These are phyloP conservation scores for Chloebia gouldiae DNA, from an alignment of 2,113 vertebrate genomes.

Conservation along the genomic window DNA sequence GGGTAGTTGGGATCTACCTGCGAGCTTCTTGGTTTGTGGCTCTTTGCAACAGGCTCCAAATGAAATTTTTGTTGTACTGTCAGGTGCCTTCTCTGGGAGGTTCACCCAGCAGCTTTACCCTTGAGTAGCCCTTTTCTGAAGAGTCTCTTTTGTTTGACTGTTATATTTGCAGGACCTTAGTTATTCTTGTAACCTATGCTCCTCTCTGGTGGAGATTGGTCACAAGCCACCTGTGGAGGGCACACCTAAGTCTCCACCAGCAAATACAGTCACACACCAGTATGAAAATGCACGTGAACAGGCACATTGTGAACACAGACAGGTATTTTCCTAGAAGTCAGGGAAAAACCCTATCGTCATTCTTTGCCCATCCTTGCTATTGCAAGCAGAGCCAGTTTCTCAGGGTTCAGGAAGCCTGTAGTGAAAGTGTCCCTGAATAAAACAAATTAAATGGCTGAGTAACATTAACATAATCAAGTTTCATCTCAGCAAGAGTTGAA, in stretches of 20 bases:
- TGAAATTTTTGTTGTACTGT: neutral
- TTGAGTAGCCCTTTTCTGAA: neutral
- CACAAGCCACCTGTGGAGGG: neutral
- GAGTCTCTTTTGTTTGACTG: neutral
- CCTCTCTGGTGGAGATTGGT: neutral
- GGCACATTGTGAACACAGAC: neutral
- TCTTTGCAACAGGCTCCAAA: accelerated
- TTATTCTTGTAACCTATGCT: neutral
- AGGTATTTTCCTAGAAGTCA: neutral
- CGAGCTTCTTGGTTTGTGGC: neutral
- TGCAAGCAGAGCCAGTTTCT: neutral
- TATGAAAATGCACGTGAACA: neutral
- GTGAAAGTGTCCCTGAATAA: neutral
- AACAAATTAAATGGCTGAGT: slow-evolving; percentile 43
- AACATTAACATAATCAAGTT: slow-evolving; percentile 47
- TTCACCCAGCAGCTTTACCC: neutral
- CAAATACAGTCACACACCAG: neutral
- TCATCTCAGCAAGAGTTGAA: slow-evolving; percentile 54
- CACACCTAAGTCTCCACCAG: neutral
- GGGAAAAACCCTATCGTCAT: neutral
- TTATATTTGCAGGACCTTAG: neutral
- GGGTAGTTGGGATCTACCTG: neutral
- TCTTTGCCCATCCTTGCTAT: neutral
- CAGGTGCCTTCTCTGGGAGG: neutral
- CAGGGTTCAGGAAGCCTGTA: neutral